phyloP scores from a whole-genome alignment of 2,888 invertebrate species.

The Tupiocoris notatus region DNA sequence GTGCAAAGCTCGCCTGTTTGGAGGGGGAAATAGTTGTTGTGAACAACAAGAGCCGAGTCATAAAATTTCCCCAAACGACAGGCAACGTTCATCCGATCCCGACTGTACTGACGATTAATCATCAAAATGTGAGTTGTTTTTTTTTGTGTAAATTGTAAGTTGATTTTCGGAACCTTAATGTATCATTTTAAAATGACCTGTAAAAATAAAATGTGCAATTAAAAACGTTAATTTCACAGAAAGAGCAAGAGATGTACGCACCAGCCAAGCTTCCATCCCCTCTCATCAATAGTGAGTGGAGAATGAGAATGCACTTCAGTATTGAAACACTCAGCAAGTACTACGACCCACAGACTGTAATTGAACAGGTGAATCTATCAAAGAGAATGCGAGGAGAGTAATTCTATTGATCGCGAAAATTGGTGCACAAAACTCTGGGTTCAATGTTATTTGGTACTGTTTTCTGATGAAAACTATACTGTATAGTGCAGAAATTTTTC shows the following conservation, averaged over 20 bases:
- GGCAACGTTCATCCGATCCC: slow-evolving; percentile 54
- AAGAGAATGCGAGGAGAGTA: no score
- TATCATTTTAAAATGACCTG: neutral
- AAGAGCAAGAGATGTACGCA: slow-evolving; percentile 14
- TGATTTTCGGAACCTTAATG: no score
- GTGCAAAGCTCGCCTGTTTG: slow-evolving; percentile 54
- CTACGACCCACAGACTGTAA: slow-evolving; percentile 55
- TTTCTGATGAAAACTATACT: no score
- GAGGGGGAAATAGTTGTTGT: slow-evolving; percentile 65
- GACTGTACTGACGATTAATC: slow-evolving; percentile 51
- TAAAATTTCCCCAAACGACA: slow-evolving; percentile 63
- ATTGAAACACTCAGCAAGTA: slow-evolving; percentile 55
- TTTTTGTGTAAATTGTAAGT: slow-evolving; percentile 11
- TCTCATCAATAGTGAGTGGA: slow-evolving; percentile 50
- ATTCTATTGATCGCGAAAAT: no score
- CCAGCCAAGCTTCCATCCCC: slow-evolving; percentile 31
- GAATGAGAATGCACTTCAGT: slow-evolving; percentile 55
- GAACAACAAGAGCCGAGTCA: slow-evolving; percentile 70
- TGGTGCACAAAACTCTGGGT: no score
- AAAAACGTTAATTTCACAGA: slow-evolving; percentile 1
- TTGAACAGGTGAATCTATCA: slow-evolving; percentile 30
- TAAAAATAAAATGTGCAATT: neutral
- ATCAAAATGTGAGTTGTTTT: slow-evolving; percentile 42
- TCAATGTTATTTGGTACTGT: no score
- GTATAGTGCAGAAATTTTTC: no score